Evolutionary conservation across 1,140 invertebrate genomes (phyloP), one percentile per base, ranked within the genome.

Genomic region (Belonocnema kinseyi): DNA sequence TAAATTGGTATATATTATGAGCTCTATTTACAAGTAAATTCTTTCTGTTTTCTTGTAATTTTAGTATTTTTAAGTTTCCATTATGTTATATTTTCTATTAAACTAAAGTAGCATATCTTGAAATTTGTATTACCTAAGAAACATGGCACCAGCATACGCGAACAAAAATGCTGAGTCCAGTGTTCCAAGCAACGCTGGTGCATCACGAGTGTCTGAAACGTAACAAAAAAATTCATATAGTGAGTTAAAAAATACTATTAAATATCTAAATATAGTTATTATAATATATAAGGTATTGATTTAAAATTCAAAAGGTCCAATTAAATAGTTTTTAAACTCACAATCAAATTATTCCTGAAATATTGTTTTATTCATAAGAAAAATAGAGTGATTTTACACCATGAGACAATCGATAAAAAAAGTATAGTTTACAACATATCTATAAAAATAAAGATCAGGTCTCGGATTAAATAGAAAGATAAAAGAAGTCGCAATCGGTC

Each of bases 91-190:
- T 46, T 46, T 46, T 13, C 21, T 10, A 17, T 58, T 14, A 58
- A 58, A 58, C n/a, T n/a, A 58, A 58, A 58, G 12, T 17, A 40
- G 5, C 61, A 12, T 26, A 52, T 73, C 12, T 73, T 52, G 16
- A 50, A 26, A 76, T 70, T 52, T 53, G 50, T 72, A 66, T 52
- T 81, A 97, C 96, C 96, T 91, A 92, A 97, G 61, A 93, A 99
- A 99, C 98, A 99, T 99, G 72, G 97, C 96, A 80, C 94, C 92
- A 0, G 98, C 98, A 90, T 99, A 99, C 0, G 96, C 93, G 90
- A 99, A 97, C 1, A 99, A 92, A 91, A 98, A 99, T 7, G 97
- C 94, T 0, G 97, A 97, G 86, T 99, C 98, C 77, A 99, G 90
- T 10, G 94, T 93, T 13, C 97, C 98, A 40, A 99, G 93, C 17